phyloP scores from a whole-genome alignment of 1,140 invertebrate genomes.

The Musca vetustissima region DNA sequence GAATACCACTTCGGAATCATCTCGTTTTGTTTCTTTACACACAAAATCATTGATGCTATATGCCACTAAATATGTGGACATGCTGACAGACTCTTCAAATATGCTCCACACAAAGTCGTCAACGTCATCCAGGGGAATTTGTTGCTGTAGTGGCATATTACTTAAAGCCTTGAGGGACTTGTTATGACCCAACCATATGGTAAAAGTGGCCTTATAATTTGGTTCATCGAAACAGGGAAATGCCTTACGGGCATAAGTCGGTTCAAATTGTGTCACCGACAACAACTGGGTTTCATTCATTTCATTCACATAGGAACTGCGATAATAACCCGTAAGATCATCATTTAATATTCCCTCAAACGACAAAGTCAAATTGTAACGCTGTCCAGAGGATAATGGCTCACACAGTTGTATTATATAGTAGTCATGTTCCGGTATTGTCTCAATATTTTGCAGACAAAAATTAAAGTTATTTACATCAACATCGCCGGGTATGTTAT shows the following conservation, averaged over 20 bases:
- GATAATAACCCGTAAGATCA: constrained; percentile 76
- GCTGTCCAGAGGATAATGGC: constrained; percentile 58
- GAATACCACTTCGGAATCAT: constrained; percentile 59
- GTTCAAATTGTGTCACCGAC: constrained; percentile 83
- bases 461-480: too few species aligned
- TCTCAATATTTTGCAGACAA: constrained; percentile 33
- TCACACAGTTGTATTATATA: constrained; percentile 62
- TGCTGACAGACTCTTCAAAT: constrained; percentile 70
- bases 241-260: constrained; percentile 80
- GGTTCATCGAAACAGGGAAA: constrained; percentile 98
- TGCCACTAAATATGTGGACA: constrained; percentile 83
- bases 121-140: constrained; percentile 47
- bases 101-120: constrained; percentile 65
- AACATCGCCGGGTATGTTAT: background rate
- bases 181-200: constrained; percentile 69
- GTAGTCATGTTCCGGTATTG: constrained; percentile 67
- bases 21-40: constrained; percentile 64
- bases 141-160: constrained; percentile 73
- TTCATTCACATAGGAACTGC: constrained; percentile 71
- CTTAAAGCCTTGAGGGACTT: constrained; percentile 71
- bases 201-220: constrained; percentile 82
- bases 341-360: constrained; percentile 68
- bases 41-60: constrained; percentile 76
- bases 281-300: constrained; percentile 56
- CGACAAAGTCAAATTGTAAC: constrained; percentile 66